These are phyloP conservation scores for Tillus elongatus DNA, from an alignment of 2,888 invertebrate genomes.

Conservation along the genomic window DNA sequence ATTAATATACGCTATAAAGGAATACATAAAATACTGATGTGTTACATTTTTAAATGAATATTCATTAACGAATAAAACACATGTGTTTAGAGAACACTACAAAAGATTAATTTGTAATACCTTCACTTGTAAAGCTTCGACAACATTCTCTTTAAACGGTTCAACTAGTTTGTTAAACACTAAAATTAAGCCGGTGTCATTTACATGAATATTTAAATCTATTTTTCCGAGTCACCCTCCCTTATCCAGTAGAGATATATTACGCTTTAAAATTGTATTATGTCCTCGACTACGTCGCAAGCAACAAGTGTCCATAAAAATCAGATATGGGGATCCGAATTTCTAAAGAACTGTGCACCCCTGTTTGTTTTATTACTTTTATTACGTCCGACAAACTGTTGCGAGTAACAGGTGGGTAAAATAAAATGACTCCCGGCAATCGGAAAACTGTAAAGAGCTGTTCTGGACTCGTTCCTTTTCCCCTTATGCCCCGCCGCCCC, in stretches of 20 bases:
- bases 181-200: slow-evolving; percentile 15
- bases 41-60: too few relatives aligned
- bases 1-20: too few relatives aligned
- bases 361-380: slow-evolving; percentile 40
- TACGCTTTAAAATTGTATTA: slow-evolving; percentile 31
- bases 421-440: slow-evolving; percentile 32
- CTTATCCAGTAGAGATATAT: slow-evolving; percentile 23
- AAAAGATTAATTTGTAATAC: too few relatives aligned
- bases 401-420: slow-evolving; percentile 38
- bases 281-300: slow-evolving; percentile 23
- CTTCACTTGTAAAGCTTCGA: too few relatives aligned
- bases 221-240: slow-evolving; percentile 21
- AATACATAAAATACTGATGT: too few relatives aligned
- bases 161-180: slow-evolving; percentile 1
- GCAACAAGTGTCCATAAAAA: slow-evolving; percentile 41
- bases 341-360: slow-evolving; percentile 37
- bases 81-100: too few relatives aligned
- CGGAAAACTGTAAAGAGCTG: slow-evolving; percentile 29
- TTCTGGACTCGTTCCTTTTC: slow-evolving; percentile 27
- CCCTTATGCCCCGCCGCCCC: too few relatives aligned
- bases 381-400: slow-evolving; percentile 36
- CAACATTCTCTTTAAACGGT: too few relatives aligned
- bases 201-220: slow-evolving; percentile 20
- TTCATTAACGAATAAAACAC: too few relatives aligned
- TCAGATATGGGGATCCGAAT: slow-evolving; percentile 37